Conservation (phyloP, 2,888 invertebrate species). For the Folsomia candida region DNA sequence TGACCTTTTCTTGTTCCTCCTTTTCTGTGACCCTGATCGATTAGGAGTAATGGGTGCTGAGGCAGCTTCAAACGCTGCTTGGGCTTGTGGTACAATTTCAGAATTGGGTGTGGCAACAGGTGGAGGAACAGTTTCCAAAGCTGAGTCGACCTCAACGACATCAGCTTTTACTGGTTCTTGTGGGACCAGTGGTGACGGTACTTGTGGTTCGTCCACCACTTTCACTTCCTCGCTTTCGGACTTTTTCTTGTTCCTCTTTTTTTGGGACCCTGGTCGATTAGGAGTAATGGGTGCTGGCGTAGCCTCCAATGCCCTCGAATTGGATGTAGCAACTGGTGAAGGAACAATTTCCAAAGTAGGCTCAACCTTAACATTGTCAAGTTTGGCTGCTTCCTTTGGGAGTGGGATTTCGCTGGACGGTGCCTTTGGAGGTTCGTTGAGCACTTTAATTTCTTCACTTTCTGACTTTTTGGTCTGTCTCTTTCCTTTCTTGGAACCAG, state of each 20-base stretch:
- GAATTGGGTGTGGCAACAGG: background rate
- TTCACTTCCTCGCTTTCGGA: background rate
- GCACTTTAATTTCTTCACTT: conserved; percentile 15
- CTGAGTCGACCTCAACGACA: background rate
- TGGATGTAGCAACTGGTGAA: background rate
- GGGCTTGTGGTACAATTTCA: no score
- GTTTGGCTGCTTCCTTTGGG: background rate
- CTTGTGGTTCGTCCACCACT: background rate
- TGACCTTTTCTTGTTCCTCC: no score
- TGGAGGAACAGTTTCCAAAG: background rate
- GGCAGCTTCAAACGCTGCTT: no score
- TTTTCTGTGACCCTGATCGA: background rate
- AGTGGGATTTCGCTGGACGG: background rate
- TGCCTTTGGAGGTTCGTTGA: background rate
- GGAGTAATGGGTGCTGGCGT: no score
- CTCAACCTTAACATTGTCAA: conserved; percentile 17
- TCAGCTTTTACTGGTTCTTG: background rate
- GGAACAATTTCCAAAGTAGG: background rate
- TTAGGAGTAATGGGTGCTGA: no score
- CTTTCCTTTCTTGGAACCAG: conserved; percentile 51
- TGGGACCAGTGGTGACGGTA: background rate
- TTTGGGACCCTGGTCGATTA: background rate
- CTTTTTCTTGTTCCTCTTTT: no score
- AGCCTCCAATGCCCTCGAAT: no score
- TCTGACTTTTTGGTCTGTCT: conserved; percentile 53